Evolutionary conservation across 2,888 invertebrate genomes (phyloP), one percentile per base, ranked within the genome.

Genomic region (Keiferia lycopersicella): DNA sequence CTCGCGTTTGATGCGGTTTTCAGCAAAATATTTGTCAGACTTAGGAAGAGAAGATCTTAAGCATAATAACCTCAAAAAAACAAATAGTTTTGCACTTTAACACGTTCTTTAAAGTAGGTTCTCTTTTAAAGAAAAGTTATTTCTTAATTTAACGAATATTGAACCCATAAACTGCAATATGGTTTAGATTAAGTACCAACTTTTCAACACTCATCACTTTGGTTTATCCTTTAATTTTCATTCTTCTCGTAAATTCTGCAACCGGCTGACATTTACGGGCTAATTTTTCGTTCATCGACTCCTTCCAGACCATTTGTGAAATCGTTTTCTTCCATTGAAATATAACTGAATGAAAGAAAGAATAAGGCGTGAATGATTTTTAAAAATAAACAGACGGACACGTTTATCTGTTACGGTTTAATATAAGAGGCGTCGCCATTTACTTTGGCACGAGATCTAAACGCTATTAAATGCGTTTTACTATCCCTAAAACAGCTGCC

Each of bases 201-300:
- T 16, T 41, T 41, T 41, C 12, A 41, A 14, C n/a, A 0, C n/a
- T 45, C 45, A 4, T 16, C 8, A n/a, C 45, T 45, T 45, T 4
- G n/a, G 45, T 4, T 45, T 0, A 45, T 16, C 45, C 45, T 45
- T 16, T 45, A n/a, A 45, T 45, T 45, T 45, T 45, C 4, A 45
- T 45, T 45, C n/a, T 8, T 45, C 1, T 2, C 45, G 16, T 39
- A 59, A 39, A 38, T 18, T 39, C 18, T 1, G n/a, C 39, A 39
- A 18, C 6, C 20, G 4, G n/a, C 16, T 45, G 39, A 62, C 30
- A 16, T 56, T 56, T 56, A 56, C n/a, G 34, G 30, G 8, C 4
- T 6, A 26, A 16, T 34, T 34, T 56, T 34, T 56, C 56, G 56
- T 56, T 34, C 56, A 56, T 56, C 56, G 34, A 48, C 48, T 56